Percentiles rank a stretch among this genome's conserved stretches.
Evolutionary conservation across 1,140 invertebrate species (phyloP).

Genomic region (Nixonia krombeini): DNA sequence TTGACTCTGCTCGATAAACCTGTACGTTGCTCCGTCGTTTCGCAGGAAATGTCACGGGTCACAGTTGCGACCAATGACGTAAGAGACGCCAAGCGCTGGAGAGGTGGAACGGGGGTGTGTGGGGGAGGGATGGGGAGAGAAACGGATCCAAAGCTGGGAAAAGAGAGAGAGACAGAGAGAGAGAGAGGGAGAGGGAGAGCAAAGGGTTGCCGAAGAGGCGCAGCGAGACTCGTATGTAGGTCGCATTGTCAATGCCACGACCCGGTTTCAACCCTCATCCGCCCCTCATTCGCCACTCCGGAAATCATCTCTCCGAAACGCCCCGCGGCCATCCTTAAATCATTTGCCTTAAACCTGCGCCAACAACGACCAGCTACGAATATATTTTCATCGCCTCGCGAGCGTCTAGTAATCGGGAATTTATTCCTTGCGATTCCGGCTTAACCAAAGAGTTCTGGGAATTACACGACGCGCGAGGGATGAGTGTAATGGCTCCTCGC

Average conservation of each 20-base stretch:
- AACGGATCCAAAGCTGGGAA: too few relatives aligned
- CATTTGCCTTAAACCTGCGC: constrained; percentile 8
- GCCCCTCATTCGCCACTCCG: constrained; percentile 26
- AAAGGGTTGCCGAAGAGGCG: constrained; percentile 32
- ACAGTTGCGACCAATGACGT: constrained; percentile 45
- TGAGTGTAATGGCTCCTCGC: too few relatives aligned
- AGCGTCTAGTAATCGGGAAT: too few relatives aligned
- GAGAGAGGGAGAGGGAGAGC: constrained; percentile 18
- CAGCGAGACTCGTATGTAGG: constrained; percentile 51
- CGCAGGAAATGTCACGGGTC: constrained; percentile 39
- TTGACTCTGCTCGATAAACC: constrained; percentile 23
- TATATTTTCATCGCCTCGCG: constrained; percentile 17
- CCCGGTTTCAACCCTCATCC: constrained; percentile 37
- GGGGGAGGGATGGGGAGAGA: too few relatives aligned
- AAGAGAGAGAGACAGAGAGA: background rate
- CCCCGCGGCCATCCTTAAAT: constrained; percentile 28
- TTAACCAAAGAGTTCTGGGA: too few relatives aligned
- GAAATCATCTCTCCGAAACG: constrained; percentile 36
- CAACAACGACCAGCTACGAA: constrained; percentile 12
- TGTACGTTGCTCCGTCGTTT: too few relatives aligned
- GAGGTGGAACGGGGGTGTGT: too few relatives aligned
- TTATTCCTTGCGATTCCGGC: too few relatives aligned
- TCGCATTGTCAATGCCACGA: constrained; percentile 60
- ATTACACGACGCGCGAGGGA: too few relatives aligned
- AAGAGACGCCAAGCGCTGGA: constrained; percentile 32